Base-by-base conservation (phyloP, 2,888 invertebrate species). In the Amphipoea lucens region DNA sequence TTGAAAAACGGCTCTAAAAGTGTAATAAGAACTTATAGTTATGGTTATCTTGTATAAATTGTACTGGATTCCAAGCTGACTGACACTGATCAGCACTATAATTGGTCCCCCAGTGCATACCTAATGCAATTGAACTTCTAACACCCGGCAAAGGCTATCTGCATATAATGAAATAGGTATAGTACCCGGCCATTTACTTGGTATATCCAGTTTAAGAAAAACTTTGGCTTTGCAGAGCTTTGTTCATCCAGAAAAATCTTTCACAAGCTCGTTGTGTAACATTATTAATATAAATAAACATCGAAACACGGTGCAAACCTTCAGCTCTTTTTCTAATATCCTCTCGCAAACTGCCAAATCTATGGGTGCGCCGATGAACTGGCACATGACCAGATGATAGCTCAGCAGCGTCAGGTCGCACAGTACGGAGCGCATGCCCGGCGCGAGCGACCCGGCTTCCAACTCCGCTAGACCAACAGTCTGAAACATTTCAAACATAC, bases 321-420 rank as follows among this genome's bases (percentile, higher is more conserved):
- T 98, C 72, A 98, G 97, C n/a, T 97, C 95, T 36, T 99, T 97
- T 2, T 92, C 74, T 20, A 96, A 90, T 40, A 99, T 98, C 85
- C 97, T 97, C 81, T 98, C 97, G 89, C 99, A 98, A 86, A 98
- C 97, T 0, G 97, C 96, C 65, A 99, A 94, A 94, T 99, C 98
- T 1, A 98, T 98, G 90, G 97, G 97, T 85, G 98, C 98, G 92
- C 98, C 99, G 69, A 99, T 96, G 79, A 99, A 98, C 91, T 98
- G 98, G 75, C 98, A 97, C 7, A 99, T 98, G 85, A 99, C 98
- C 48, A 99, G 97, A 94, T 99, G 98, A 95, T 99, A 99, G 0
- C 98, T 98, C 2, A 99, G 97, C 42, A 99, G 96, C 0, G 98
- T 98, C 95, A 99, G 97, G 48, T 98, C 98, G 92, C 99, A 99